Evolutionary conservation across 2,113 vertebrate genomes (phyloP).

Genomic region (Xiphorhynchus elegans): DNA sequence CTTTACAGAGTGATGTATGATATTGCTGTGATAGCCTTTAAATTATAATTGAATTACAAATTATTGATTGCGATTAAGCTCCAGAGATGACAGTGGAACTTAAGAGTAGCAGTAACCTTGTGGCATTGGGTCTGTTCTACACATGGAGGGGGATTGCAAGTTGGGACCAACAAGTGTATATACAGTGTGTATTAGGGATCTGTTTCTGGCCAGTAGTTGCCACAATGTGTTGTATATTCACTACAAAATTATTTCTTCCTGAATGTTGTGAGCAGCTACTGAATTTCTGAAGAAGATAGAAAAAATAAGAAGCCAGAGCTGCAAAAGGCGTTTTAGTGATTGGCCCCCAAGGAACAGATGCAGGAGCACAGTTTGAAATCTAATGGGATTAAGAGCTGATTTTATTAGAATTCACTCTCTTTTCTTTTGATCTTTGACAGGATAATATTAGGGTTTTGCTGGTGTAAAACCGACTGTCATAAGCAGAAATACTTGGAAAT

Average conservation of each 20-base stretch:
- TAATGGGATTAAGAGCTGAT: neutral
- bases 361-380: conserved; percentile 9
- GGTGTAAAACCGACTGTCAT: neutral
- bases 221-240: neutral
- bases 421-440: conserved; percentile 1
- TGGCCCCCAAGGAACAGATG: neutral
- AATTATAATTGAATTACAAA: neutral
- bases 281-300: neutral
- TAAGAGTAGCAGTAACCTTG: neutral
- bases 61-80: neutral
- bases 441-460: neutral
- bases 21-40: neutral
- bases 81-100: neutral
- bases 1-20: neutral
- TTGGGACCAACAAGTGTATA: neutral
- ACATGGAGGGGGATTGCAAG: neutral
- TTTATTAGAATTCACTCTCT: neutral
- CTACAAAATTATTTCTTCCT: neutral
- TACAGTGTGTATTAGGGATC: neutral
- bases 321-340: neutral
- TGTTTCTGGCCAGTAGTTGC: neutral
- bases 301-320: neutral
- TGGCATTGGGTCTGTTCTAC: neutral
- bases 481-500: neutral
- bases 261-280: neutral